Evolutionary conservation across 2,113 vertebrate species (phyloP).

Genomic region (Colossoma macropomum): DNA sequence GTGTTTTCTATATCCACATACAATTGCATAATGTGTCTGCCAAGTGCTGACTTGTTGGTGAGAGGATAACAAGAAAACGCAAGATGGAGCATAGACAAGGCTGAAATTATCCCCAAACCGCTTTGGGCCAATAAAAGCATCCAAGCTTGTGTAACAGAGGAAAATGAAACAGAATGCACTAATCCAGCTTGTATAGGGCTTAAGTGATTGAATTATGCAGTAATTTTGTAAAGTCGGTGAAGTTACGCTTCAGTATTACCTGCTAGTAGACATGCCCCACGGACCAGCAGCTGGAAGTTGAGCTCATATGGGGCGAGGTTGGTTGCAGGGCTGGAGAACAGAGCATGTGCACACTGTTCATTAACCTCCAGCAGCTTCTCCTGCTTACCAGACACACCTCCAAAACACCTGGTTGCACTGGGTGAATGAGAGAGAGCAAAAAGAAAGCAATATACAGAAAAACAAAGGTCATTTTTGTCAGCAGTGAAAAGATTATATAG

Average conservation of each 20-base stretch:
- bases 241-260: constrained; percentile 71
- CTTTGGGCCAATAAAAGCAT: no score
- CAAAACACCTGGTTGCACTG: constrained; percentile 92
- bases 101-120: no score
- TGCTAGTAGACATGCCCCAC: constrained; percentile 93
- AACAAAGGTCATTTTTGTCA: background rate
- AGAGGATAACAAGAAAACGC: no score
- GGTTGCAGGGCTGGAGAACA: constrained; percentile 84
- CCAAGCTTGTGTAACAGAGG: no score
- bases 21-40: no score
- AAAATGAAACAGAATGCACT: no score
- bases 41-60: no score
- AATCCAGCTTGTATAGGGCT: no score
- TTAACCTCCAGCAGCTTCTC: constrained; percentile 58
- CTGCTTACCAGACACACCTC: constrained; percentile 76
- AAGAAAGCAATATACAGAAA: background rate
- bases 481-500: no score
- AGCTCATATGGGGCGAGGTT: constrained; percentile 91
- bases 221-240: background rate
- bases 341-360: constrained; percentile 71
- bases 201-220: no score
- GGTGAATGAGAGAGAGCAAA: background rate
- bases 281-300: constrained; percentile 92
- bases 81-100: no score
- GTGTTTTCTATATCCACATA: no score